Conservation (phyloP, 2,113 vertebrate species). For the Elephantulus edwardii region DNA sequence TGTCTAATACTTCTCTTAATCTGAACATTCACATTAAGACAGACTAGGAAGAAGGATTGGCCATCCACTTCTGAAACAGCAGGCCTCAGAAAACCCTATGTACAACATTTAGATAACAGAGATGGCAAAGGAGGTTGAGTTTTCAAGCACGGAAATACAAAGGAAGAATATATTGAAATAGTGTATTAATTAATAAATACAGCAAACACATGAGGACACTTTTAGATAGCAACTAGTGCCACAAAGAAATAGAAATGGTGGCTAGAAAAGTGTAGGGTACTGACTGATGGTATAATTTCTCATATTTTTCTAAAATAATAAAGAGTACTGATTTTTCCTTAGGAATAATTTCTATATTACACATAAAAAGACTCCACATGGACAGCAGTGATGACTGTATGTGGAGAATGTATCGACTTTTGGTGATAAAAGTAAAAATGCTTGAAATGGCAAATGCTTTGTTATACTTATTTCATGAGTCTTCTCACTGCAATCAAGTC, state of each 20-base stretch:
- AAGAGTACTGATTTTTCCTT: neutral
- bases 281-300: neutral
- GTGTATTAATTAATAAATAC: constrained; percentile 18
- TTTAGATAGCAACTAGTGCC: neutral
- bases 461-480: neutral
- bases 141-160: too few species aligned
- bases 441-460: neutral
- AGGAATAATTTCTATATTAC: neutral
- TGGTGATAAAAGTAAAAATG: neutral
- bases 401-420: neutral
- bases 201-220: neutral
- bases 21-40: too few species aligned
- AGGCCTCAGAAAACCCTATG: too few species aligned
- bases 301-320: neutral
- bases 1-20: too few species aligned
- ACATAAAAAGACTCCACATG: neutral
- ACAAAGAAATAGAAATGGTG: neutral
- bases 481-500: too few species aligned
- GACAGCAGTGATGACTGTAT: neutral
- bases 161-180: too few species aligned
- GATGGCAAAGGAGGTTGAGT: too few species aligned
- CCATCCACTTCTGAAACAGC: too few species aligned
- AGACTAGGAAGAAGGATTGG: too few species aligned
- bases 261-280: neutral
- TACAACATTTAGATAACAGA: too few species aligned